These are phyloP conservation scores for Zaprionus inermis DNA, from an alignment of 1,140 invertebrate species.

Conservation along the genomic window DNA sequence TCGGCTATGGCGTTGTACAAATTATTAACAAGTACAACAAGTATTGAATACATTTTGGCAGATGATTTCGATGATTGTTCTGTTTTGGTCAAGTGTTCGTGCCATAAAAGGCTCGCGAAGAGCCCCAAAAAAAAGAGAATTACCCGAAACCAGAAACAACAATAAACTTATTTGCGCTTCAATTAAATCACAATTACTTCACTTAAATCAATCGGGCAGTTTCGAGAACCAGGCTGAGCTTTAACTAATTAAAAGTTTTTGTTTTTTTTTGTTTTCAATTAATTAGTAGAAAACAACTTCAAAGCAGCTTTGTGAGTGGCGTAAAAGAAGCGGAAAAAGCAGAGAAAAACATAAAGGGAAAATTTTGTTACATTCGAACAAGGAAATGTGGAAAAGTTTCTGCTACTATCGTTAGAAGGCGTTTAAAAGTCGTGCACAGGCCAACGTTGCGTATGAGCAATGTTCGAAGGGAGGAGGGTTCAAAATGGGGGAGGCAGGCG, in stretches of 20 bases:
- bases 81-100: conserved; percentile 48
- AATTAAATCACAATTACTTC: conserved; percentile 49
- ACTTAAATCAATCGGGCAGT: conserved; percentile 31
- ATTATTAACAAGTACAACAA: conserved; percentile 36
- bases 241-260: conserved; percentile 50
- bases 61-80: conserved; percentile 34
- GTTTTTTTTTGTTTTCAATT: conserved; percentile 25
- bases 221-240: conserved; percentile 5
- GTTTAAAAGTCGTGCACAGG: conserved; percentile 38
- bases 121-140: neutral
- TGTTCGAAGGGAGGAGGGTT: neutral
- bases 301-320: conserved; percentile 33
- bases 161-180: conserved; percentile 39
- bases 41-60: conserved; percentile 32
- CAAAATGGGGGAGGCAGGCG: neutral
- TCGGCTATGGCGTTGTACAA: conserved; percentile 33
- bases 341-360: conserved; percentile 4
- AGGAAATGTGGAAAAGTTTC: conserved; percentile 14
- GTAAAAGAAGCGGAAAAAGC: conserved; percentile 2
- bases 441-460: conserved; percentile 46
- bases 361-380: conserved; percentile 15
- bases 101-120: conserved; percentile 35
- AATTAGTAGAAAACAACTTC: conserved; percentile 49
- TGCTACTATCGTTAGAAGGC: conserved; percentile 30
- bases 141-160: conserved; percentile 3